Base-by-base conservation (phyloP, 2,113 vertebrate species). In the Hystrix cristata region DNA sequence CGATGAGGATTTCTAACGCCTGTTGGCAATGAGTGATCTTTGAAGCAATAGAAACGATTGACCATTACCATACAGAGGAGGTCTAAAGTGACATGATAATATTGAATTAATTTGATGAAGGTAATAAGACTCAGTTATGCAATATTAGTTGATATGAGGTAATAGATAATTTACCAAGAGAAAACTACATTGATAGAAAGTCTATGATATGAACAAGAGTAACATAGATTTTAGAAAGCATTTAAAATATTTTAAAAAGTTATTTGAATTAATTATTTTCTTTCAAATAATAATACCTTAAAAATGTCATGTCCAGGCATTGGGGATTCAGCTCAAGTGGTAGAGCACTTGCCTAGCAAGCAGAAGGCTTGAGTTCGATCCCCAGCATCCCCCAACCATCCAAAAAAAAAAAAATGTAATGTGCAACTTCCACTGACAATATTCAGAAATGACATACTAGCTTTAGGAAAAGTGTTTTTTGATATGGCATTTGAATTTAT, bases 191-290 rank as follows among this genome's bases (percentile, higher is more conserved):
- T 95, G 27, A 74, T 51, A 1, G 64, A 87, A 88, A 62, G 3
- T 76, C 53, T 97, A 43, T 43, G 25, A 95, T 59, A 27, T 95
- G 53, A 96, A 86, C 3, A 53, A 92, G 34, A 74, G 7, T 79
- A 82, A 78, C 21, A 74, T 65, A 38, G 12, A 90, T 87, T 94
- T 96, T 65, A 60, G 21, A 95, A 92, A 89, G 55, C 12, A 95
- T 78, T 87, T 71, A 82, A 83, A 74, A 38, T 23, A 74, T 94
- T 81, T 82, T 43, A 69, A 88, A 94, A 84, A 80, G 31, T n/a
- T 85, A 48, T 53, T 89, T 79, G 18, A 92, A 74, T 87, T 64
- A 84, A 86, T 79, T n/a, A 65, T 69, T 76, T 59, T 91, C 15
- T 89, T 97, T 71, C 10, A 91, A 88, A 74, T 12, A 60, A 76